phyloP scores from a whole-genome alignment of 1,140 invertebrate genomes.

The Pogonus chalceus region DNA sequence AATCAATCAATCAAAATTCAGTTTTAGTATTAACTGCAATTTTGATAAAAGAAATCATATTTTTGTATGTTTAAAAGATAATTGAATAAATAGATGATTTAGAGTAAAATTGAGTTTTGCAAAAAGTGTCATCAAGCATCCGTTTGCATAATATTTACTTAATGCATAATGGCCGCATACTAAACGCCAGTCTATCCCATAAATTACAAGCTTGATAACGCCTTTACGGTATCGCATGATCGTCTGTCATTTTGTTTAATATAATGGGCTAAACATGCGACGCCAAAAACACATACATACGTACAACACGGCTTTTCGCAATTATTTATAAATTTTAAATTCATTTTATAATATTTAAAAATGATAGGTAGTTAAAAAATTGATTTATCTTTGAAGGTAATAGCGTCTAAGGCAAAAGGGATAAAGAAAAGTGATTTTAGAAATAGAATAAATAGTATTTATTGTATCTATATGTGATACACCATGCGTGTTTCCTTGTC shows the following conservation, averaged over 20 bases:
- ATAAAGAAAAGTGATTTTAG: too few relatives aligned
- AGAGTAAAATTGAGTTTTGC: background rate
- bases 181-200: background rate
- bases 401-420: too few relatives aligned
- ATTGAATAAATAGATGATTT: background rate
- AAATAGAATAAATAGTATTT: too few relatives aligned
- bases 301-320: too few relatives aligned
- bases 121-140: background rate
- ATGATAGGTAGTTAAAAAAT: too few relatives aligned
- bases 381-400: too few relatives aligned
- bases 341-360: too few relatives aligned
- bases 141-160: background rate
- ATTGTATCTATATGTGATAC: too few relatives aligned
- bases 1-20: too few relatives aligned
- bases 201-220: background rate
- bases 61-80: background rate
- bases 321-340: too few relatives aligned
- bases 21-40: background rate
- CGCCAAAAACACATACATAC: too few relatives aligned
- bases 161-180: background rate
- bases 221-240: background rate
- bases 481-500: too few relatives aligned
- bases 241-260: background rate
- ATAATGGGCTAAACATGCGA: background rate
- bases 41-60: background rate